These are phyloP conservation scores for Phalacrocorax aristotelis DNA, from an alignment of 2,113 vertebrate species.

Conservation along the genomic window DNA sequence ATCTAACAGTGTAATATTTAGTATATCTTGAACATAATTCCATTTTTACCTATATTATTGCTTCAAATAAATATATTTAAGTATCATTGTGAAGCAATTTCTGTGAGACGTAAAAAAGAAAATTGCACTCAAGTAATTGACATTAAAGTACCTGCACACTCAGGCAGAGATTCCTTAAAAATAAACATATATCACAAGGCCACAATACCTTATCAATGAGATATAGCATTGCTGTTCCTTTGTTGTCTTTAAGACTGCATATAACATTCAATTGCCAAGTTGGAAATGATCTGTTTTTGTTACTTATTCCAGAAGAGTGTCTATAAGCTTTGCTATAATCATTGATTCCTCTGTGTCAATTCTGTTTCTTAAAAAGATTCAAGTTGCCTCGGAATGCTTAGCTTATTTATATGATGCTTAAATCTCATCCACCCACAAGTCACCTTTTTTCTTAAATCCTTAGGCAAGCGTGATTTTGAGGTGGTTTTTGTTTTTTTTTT, in stretches of 20 bases:
- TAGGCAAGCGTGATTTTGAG: constrained; percentile 48
- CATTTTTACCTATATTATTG: neutral
- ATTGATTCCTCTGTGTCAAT: neutral
- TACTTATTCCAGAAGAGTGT: neutral
- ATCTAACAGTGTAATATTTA: neutral
- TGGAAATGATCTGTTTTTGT: neutral
- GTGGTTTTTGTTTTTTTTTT: neutral
- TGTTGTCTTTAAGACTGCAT: neutral
- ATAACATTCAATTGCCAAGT: neutral
- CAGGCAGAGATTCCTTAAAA: neutral
- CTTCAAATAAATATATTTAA: neutral
- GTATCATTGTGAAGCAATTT: neutral
- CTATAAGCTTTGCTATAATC: neutral
- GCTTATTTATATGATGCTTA: constrained; percentile 52
- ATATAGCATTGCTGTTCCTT: neutral
- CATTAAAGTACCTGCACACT: neutral
- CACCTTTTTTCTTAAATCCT: constrained; percentile 50
- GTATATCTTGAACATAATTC: neutral
- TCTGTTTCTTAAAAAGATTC: neutral
- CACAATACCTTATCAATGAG: neutral
- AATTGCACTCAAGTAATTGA: neutral
- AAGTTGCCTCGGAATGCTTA: constrained; percentile 26
- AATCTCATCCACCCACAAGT: constrained; percentile 62
- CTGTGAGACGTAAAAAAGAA: neutral
- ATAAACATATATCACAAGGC: neutral